Conservation (phyloP, 2,888 invertebrate species). For the Aricia artaxerxes region DNA sequence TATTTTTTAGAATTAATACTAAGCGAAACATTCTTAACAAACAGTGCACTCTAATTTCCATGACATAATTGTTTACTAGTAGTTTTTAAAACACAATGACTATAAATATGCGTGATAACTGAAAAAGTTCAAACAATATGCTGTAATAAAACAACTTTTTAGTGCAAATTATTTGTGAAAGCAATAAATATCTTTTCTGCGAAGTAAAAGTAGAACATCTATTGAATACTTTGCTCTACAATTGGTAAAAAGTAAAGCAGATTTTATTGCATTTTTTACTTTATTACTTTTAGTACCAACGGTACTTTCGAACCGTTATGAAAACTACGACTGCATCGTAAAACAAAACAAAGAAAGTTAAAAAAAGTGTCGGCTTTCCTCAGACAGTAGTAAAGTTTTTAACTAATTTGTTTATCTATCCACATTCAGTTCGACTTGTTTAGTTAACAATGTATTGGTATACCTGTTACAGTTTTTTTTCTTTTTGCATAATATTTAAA, state of each 20-base stretch:
- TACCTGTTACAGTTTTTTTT: constrained; percentile 54
- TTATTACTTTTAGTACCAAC: constrained; percentile 38
- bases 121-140: not conserved
- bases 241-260: constrained; percentile 73
- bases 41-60: not conserved
- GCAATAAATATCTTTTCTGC: constrained; percentile 45
- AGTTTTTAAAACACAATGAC: not conserved
- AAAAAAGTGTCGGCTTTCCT: constrained; percentile 10
- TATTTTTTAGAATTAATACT: not conserved
- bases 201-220: constrained; percentile 50
- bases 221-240: constrained; percentile 56
- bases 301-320: constrained; percentile 27
- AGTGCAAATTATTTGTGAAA: constrained; percentile 39
- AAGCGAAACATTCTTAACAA: not conserved
- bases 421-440: not conserved
- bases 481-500: no score
- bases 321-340: constrained; percentile 50
- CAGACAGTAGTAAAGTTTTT: not conserved
- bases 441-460: constrained; percentile 71
- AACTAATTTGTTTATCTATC: not conserved
- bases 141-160: constrained; percentile 31
- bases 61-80: constrained; percentile 1
- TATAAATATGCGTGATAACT: constrained; percentile 2
- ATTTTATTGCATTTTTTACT: constrained; percentile 45
- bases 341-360: constrained; percentile 68